Base-by-base conservation (phyloP, 2,797 vertebrate species). In the Masticophis lateralis region DNA sequence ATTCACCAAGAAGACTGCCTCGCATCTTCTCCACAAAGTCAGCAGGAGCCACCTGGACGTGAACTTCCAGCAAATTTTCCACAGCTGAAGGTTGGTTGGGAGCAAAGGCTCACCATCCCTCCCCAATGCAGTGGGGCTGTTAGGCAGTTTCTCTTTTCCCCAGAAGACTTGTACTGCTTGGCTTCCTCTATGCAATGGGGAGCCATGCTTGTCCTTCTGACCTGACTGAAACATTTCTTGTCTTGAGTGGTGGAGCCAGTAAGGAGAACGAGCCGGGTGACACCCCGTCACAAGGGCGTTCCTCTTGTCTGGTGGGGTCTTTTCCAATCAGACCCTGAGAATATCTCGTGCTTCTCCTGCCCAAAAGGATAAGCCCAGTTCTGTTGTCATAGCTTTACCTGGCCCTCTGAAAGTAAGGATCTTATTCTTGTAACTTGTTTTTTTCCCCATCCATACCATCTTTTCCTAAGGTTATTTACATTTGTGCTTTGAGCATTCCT, bases 401-500 rank as follows among this genome's bases (percentile, higher is more conserved):
- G 91, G 28, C 74, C 60, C 14, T 94, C 92, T 69, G 6, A 69
- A 86, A 86, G 95, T 83, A 63, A 89, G 60, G 86, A 92, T 94
- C 89, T 95, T 93, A 18, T 1, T 92, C 91, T 95, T 47, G 60
- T 96, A 96, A 97, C 97, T 97, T 61, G 25, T 97, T 97, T 97
- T 96, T 95, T 93, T 4, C 90, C 2, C 16, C 56, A 96, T 25
- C 18, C 95, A 95, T 94, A 93, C 79, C 92, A 88, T 9, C 28
- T 93, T 95, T 96, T 95, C 61, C 83, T 88, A 91, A 89, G 90
- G 56, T 92, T 91, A 95, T 95, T 95, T 95, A 93, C 93, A 93
- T 95, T 95, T 92, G 66, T 69, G 87, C 92, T 96, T 96, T 96
- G 94, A 97, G 97, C 92, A 93, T 96, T 96, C 97, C 93, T 96